Percentiles rank a stretch among this genome's conserved stretches.
Conservation (phyloP, 2,113 vertebrate genomes). For the Caranx melampygus region DNA sequence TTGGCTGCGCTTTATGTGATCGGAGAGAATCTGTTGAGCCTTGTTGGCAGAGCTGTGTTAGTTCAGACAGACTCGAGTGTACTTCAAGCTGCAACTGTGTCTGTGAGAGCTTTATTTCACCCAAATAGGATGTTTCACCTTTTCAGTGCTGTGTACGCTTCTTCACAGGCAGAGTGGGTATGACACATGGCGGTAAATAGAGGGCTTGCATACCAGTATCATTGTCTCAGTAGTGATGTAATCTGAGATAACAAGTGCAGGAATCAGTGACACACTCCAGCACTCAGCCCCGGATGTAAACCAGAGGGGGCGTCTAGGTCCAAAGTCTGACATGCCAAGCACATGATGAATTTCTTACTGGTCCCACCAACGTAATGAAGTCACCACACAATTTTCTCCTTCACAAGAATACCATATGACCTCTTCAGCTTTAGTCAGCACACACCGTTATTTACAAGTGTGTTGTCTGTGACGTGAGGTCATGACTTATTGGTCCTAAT, state of each 20-base stretch:
- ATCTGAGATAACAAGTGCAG: constrained; percentile 13
- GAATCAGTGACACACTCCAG: constrained; percentile 24
- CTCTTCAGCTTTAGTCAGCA: constrained; percentile 1
- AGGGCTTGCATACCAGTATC: background rate
- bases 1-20: constrained; percentile 44
- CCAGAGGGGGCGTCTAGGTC: background rate
- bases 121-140: background rate
- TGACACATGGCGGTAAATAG: background rate
- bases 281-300: constrained; percentile 31
- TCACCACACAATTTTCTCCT: constrained; percentile 17
- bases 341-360: constrained; percentile 36
- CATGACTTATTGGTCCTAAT: background rate
- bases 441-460: background rate
- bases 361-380: constrained; percentile 25
- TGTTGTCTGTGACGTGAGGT: background rate
- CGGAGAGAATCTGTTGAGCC: constrained; percentile 22
- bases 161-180: background rate
- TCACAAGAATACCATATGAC: background rate
- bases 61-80: constrained; percentile 1
- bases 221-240: constrained; percentile 9
- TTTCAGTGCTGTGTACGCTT: constrained; percentile 5
- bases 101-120: constrained; percentile 1
- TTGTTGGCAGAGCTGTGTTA: constrained; percentile 13
- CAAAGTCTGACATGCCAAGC: constrained; percentile 46
- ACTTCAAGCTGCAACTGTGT: constrained; percentile 8